These are phyloP conservation scores for Falco punctatus DNA, from an alignment of 2,113 vertebrate genomes.

Conservation along the genomic window DNA sequence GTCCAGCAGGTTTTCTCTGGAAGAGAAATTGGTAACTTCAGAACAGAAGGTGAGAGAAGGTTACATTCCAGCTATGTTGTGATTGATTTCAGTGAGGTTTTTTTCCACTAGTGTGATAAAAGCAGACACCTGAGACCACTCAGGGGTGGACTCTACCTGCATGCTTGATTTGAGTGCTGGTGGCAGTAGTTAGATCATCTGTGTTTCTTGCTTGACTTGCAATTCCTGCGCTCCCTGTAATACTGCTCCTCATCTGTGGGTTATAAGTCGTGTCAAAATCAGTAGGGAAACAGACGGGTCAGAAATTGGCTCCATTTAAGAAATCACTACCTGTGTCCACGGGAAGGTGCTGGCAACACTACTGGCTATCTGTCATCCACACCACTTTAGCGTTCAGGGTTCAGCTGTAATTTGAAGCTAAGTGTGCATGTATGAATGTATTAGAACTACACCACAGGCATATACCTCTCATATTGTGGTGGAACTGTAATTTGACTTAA, in stretches of 20 bases:
- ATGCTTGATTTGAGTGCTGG: not conserved
- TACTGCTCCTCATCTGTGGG: not conserved
- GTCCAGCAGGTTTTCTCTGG: not conserved
- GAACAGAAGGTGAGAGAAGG: not conserved
- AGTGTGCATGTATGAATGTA: not conserved
- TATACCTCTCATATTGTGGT: not conserved
- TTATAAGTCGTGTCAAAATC: not conserved
- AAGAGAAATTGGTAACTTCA: not conserved
- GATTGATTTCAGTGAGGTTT: not conserved
- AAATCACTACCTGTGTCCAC: not conserved
- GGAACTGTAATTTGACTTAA: not conserved
- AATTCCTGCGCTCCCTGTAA: not conserved
- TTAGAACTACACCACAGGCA: not conserved
- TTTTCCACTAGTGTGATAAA: not conserved
- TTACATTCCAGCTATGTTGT: not conserved
- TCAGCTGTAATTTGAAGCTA: not conserved
- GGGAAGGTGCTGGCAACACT: not conserved
- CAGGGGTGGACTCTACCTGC: not conserved
- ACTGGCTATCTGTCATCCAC: not conserved
- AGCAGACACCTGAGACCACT: not conserved
- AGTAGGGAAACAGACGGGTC: not conserved
- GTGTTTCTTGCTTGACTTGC: not conserved
- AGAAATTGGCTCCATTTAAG: not conserved
- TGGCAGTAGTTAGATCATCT: not conserved
- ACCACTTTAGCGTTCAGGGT: not conserved